Base-by-base conservation (phyloP, 2,113 vertebrate species). In the Corydoras sp. region DNA sequence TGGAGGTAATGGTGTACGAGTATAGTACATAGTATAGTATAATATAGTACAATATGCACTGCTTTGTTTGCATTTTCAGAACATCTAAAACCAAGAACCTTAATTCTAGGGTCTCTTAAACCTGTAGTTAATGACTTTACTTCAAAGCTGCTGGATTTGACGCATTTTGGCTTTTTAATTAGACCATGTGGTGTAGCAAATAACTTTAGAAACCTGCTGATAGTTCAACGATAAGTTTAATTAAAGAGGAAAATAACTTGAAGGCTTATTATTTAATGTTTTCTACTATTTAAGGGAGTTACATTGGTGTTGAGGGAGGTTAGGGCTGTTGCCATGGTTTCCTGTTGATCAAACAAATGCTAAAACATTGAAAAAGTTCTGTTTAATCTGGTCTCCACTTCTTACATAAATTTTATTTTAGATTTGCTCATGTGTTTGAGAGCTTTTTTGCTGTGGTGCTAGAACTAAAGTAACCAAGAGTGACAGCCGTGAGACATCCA, bases 291-390 rank as follows among this genome's bases (percentile, higher is more conserved):
- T 64, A 64, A 48, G 62, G 18, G 48, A 49, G 50, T n/a, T 14
- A 53, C 49, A 54, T 2, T 5, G 24, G 24, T 53, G 50, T 30
- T 66, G 64, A 66, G 18, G 49, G 62, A 65, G 64, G 24, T 13
- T 49, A 65, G n/a, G 49, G 29, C 64, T 53, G 5, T 49, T 31
- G 49, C 15, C 12, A 54, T 12, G 13, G 59, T 13, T 8, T 32
- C 30, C 5, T 61, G 15, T 43, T 49, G 62, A 14, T 64, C 62
- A 64, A 64, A 64, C 43, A 64, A 49, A 62, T 49, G 10, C 43
- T 64, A 10, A 2, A 5, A 12, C n/a, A 53, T 65, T 65, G 18
- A 30, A 53, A 65, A 65, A 5, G n/a, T 50, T n/a, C n/a, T 51
- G 49, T 12, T 65, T 15, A 12, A 29, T 30, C 5, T 48, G 15